Evolutionary conservation across 53 echinoderm and acorn worm genomes (phyloP), one percentile per base, ranked within the genome.

Genomic region (Paracentrotus lividus): DNA sequence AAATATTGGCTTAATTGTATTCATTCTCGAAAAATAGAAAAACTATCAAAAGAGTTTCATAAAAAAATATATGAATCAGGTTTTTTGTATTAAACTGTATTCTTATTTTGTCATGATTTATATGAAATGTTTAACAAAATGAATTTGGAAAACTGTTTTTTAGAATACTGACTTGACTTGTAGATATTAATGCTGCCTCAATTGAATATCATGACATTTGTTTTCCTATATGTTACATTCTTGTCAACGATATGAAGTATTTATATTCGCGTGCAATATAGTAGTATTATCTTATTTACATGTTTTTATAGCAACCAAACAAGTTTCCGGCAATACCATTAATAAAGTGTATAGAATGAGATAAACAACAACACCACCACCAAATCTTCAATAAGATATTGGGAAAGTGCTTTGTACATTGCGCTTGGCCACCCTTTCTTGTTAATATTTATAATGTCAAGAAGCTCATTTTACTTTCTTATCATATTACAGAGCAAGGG

Each of bases 261-360:
- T 90, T 90, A 90, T 72, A 90, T 90, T 90, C 75, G 58, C 67
- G 91, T 90, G 91, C 91, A 90, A 90, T 90, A 90, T 90, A 49
- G 91, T 90, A 68, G 91, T 90, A 49, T 86, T 81, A 81, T 81
- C 44, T 81, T 81, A 81, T 81, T 45, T 81, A 47, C 81, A 24
- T 81, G 81, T 81, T 81, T 13, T 45, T 81, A n/a, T 3, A 81
- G 3, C 9, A 81, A 81, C 81, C 33, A 81, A 81, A 44, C 44
- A 45, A 81, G 47, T 4, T n/a, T 81, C 27, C 9, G 27, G 81
- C 81, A 81, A 81, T 81, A 81, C 27, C 18, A 20, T 16, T 36
- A 38, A 72, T 15, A 6, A 27, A 38, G 16, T 38, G 27, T 32
- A 3, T n/a, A 18, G 72, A 24, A 18, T 47, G 81, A 26, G 47